These are phyloP conservation scores for Bembecia ichneumoniformis DNA, from an alignment of 2,888 invertebrate species.

Conservation along the genomic window DNA sequence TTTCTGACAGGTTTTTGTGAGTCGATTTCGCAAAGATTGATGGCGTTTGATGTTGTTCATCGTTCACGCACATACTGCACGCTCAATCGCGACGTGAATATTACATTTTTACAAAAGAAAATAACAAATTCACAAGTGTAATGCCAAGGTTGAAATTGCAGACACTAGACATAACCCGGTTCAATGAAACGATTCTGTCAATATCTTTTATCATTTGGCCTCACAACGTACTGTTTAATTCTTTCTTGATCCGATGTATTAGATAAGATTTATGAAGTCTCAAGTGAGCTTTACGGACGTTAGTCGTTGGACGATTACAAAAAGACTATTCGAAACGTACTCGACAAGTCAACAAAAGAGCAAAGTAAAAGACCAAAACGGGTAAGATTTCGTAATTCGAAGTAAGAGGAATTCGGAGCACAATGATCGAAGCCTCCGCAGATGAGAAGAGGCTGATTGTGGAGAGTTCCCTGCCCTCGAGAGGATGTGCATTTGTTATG, in stretches of 20 bases:
- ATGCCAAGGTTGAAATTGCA: no score
- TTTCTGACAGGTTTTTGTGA: slow-evolving; percentile 30
- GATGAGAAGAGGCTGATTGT: slow-evolving; percentile 63
- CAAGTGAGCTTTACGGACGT: slow-evolving; percentile 51
- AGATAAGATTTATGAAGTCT: slow-evolving; percentile 62
- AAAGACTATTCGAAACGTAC: slow-evolving; percentile 52
- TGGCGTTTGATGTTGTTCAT: slow-evolving; percentile 13
- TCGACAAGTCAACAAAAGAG: slow-evolving; percentile 63
- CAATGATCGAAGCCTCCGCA: slow-evolving; percentile 64
- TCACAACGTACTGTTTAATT: slow-evolving; percentile 36
- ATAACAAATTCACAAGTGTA: no score
- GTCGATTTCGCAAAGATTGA: slow-evolving; percentile 43
- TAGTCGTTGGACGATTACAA: slow-evolving; percentile 48
- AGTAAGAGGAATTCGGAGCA: slow-evolving; percentile 56
- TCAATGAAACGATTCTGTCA: slow-evolving; percentile 18
- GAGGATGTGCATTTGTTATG: slow-evolving; percentile 65
- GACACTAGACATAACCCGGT: neutral
- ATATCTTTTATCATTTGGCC: slow-evolving; percentile 26
- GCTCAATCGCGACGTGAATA: no score
- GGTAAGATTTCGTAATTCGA: slow-evolving; percentile 53
- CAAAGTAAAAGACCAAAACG: slow-evolving; percentile 58
- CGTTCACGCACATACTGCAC: neutral
- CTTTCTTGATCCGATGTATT: slow-evolving; percentile 44
- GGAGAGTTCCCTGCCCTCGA: slow-evolving; percentile 51
- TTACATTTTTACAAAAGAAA: no score